Conservation (phyloP, 2,888 invertebrate genomes). For the Drosophila borborema region DNA sequence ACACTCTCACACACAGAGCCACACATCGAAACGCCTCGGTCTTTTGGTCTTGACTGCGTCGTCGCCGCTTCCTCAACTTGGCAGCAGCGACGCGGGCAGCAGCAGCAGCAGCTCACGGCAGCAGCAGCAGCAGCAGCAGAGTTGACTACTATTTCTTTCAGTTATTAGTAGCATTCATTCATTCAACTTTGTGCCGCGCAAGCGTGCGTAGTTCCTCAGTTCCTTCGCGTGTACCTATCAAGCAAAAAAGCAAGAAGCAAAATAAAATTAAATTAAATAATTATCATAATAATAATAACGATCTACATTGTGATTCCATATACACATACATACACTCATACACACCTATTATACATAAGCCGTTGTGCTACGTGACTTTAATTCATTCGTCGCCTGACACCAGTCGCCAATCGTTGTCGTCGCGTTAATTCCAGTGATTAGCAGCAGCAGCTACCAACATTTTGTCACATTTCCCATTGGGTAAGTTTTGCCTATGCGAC, state of each 20-base stretch:
- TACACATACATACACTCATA: neutral
- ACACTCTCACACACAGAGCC: slow-evolving; percentile 30
- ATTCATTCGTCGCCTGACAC: slow-evolving; percentile 26
- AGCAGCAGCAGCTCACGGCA: slow-evolving; percentile 43
- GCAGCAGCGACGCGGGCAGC: slow-evolving; percentile 66
- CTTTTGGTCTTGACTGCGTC: slow-evolving; percentile 61
- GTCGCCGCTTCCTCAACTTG: slow-evolving; percentile 76
- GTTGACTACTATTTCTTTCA: slow-evolving; percentile 80
- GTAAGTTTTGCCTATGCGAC: slow-evolving; percentile 53
- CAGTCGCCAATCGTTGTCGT: slow-evolving; percentile 24
- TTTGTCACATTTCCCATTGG: slow-evolving; percentile 48
- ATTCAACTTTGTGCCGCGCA: slow-evolving; percentile 81
- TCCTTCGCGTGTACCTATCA: slow-evolving; percentile 77
- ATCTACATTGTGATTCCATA: slow-evolving; percentile 11
- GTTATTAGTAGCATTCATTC: slow-evolving; percentile 80
- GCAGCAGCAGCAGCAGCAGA: slow-evolving; percentile 66
- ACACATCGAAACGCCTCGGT: slow-evolving; percentile 54
- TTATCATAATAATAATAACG: slow-evolving; percentile 19
- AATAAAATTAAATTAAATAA: slow-evolving; percentile 15
- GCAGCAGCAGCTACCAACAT: slow-evolving; percentile 20
- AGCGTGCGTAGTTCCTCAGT: slow-evolving; percentile 80
- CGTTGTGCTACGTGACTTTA: slow-evolving; percentile 48
- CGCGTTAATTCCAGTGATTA: slow-evolving; percentile 54
- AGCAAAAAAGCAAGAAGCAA: slow-evolving; percentile 23
- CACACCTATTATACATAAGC: neutral